A percentile compares a stretch with the other conserved stretches of the same genome.
phyloP scores from a whole-genome alignment of 1,140 invertebrate species.

The Caenorhabditis elegans region DNA sequence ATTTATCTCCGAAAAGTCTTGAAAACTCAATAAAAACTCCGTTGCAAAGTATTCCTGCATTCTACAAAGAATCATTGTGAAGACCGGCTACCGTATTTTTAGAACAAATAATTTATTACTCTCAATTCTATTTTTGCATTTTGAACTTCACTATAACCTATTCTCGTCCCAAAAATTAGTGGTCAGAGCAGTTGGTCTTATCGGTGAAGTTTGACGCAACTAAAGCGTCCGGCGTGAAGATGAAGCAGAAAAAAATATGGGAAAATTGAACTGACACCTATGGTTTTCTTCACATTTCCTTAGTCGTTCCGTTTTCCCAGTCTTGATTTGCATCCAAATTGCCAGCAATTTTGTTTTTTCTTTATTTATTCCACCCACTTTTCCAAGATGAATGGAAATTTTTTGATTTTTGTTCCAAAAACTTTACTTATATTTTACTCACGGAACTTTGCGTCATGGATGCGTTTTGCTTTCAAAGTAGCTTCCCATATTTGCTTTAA shows the following conservation, averaged over 20 bases:
- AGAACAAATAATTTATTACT: too few species aligned
- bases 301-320: background rate
- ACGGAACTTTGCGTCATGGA: too few species aligned
- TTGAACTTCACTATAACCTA: background rate
- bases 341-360: constrained; percentile 3
- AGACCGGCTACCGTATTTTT: too few species aligned
- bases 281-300: background rate
- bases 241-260: background rate
- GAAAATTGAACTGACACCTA: background rate
- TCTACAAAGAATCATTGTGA: too few species aligned
- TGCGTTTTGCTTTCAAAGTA: too few species aligned
- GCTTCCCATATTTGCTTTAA: background rate
- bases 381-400: too few species aligned
- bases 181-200: background rate
- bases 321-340: background rate
- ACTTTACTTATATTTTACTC: too few species aligned
- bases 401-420: too few species aligned
- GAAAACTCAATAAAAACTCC: too few species aligned
- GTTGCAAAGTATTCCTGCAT: too few species aligned
- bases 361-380: background rate
- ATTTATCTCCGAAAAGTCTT: too few species aligned
- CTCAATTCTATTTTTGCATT: too few species aligned
- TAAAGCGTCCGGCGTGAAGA: background rate
- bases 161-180: background rate
- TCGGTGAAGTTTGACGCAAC: background rate